phyloP scores from a whole-genome alignment of 2,113 vertebrate genomes.

The Gnathonemus longibarbis region DNA sequence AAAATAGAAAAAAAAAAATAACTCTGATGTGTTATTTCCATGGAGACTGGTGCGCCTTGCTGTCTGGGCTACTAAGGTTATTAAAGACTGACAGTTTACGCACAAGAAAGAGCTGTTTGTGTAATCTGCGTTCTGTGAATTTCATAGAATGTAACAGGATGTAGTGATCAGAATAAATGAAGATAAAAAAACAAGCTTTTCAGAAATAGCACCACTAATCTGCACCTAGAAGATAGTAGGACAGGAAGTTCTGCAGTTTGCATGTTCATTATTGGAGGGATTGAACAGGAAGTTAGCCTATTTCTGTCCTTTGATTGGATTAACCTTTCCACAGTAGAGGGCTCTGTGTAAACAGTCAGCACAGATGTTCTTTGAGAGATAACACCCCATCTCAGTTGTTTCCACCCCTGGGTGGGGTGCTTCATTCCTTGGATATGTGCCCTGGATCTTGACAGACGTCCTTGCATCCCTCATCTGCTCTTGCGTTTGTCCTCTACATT shows the following conservation, averaged over 20 bases:
- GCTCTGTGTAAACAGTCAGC: constrained; percentile 50
- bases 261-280: constrained; percentile 56
- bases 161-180: constrained; percentile 35
- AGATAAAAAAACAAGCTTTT: constrained; percentile 49
- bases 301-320: constrained; percentile 65
- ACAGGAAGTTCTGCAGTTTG: constrained; percentile 61
- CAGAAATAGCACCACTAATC: constrained; percentile 58
- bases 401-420: constrained; percentile 39
- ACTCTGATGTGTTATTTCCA: background rate
- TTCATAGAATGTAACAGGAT: constrained; percentile 55
- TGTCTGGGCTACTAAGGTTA: background rate
- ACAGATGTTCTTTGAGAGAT: constrained; percentile 68
- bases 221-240: constrained; percentile 54
- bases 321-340: constrained; percentile 54
- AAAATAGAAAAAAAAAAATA: background rate
- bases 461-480: background rate
- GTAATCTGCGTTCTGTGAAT: constrained; percentile 19
- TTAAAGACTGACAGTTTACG: constrained; percentile 17
- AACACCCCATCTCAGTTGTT: constrained; percentile 51
- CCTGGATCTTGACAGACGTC: constrained; percentile 42
- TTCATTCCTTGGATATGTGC: constrained; percentile 47
- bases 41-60: background rate
- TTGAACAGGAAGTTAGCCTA: constrained; percentile 64
- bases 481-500: background rate
- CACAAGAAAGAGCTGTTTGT: constrained; percentile 18